Evolutionary conservation across 1,140 invertebrate genomes (phyloP).

Genomic region (Drosophila ercepeae): DNA sequence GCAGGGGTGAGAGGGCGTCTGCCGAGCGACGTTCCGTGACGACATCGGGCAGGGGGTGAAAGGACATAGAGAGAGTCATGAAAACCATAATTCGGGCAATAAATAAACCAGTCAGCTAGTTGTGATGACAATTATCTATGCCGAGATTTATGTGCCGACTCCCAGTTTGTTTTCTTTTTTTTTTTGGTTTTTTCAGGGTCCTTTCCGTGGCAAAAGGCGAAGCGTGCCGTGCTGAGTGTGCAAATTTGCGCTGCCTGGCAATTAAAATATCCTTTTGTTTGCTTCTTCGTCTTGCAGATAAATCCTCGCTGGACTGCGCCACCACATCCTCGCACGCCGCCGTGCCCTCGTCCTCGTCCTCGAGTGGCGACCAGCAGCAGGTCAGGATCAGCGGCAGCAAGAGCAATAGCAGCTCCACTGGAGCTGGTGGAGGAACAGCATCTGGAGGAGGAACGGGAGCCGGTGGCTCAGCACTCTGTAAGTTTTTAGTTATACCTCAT

Average conservation of each 20-base stretch:
- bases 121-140: slow-evolving; percentile 77
- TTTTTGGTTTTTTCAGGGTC: not conserved
- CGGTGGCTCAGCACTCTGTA: slow-evolving; percentile 64
- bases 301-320: slow-evolving; percentile 75
- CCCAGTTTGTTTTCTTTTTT: slow-evolving; percentile 17
- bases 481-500: slow-evolving; percentile 33
- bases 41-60: slow-evolving; percentile 7
- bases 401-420: slow-evolving; percentile 48
- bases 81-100: slow-evolving; percentile 71
- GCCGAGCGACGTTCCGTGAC: slow-evolving; percentile 69
- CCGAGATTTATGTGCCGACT: slow-evolving; percentile 69
- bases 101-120: slow-evolving; percentile 68
- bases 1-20: slow-evolving; percentile 4
- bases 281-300: slow-evolving; percentile 61
- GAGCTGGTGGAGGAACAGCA: slow-evolving; percentile 25
- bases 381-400: slow-evolving; percentile 66
- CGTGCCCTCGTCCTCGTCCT: slow-evolving; percentile 52
- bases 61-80: slow-evolving; percentile 7
- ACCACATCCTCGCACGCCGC: slow-evolving; percentile 68
- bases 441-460: slow-evolving; percentile 18
- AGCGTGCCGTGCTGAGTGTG: slow-evolving; percentile 71
- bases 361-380: slow-evolving; percentile 50
- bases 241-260: slow-evolving; percentile 73
- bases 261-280: slow-evolving; percentile 59
- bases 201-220: slow-evolving; percentile 44